A percentile compares a stretch with the other conserved stretches of the same genome.
phyloP scores from a whole-genome alignment of 2,797 vertebrate species.

The Chromis chromis region DNA sequence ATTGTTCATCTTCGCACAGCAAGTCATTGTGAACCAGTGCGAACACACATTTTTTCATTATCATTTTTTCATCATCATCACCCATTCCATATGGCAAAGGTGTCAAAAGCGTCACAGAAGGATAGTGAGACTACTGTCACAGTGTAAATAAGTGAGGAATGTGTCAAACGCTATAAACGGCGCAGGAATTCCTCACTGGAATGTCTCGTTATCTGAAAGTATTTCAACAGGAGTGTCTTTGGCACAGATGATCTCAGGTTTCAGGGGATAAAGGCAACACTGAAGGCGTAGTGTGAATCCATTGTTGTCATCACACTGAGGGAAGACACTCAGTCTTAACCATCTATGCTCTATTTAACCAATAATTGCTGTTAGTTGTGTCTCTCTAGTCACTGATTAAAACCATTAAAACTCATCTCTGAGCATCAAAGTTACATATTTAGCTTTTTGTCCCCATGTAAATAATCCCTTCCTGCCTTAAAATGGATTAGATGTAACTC shows the following conservation, averaged over 20 bases:
- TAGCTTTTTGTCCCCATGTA: too few relatives aligned
- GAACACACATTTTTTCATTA: background rate
- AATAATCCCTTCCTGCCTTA: too few relatives aligned
- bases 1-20: background rate
- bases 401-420: too few relatives aligned
- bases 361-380: background rate
- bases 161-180: conserved; percentile 4
- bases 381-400: too few relatives aligned
- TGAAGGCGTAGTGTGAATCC: too few relatives aligned
- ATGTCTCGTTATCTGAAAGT: conserved; percentile 6
- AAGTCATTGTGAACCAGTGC: background rate
- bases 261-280: background rate
- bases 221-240: background rate
- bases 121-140: background rate
- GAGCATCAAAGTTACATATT: too few relatives aligned
- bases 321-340: background rate
- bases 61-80: background rate
- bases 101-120: conserved; percentile 14
- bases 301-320: too few relatives aligned
- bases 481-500: too few relatives aligned
- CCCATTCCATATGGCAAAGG: background rate
- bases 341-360: background rate
- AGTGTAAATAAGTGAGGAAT: conserved; percentile 15
- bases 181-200: background rate
- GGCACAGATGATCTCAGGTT: background rate